A percentile compares a stretch with the other conserved stretches of the same genome.
Evolutionary conservation across 92 coral and sea anemone species (phyloP).

Genomic region (Phenganax marumi): DNA sequence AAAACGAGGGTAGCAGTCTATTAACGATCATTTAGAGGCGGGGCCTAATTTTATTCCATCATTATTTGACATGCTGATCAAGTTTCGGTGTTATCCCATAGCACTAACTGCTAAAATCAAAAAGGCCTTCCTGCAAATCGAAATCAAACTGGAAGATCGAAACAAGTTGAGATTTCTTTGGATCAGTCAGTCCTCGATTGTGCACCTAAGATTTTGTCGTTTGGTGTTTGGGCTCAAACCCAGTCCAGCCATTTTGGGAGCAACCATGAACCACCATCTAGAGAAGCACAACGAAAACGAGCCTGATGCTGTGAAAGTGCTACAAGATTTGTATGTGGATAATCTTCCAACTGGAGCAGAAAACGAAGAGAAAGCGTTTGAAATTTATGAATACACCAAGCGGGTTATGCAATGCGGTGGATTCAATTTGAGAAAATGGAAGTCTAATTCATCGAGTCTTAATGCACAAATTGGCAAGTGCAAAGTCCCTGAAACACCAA

Average conservation of each 20-base stretch:
- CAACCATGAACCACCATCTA: conserved; percentile 12
- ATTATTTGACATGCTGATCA: conserved; percentile 10
- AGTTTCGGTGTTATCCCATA: conserved; percentile 2
- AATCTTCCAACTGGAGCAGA: not conserved
- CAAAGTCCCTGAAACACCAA: not conserved
- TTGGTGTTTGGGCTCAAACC: conserved; percentile 13
- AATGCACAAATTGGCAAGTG: not conserved
- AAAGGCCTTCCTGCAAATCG: conserved; percentile 6
- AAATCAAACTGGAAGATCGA: conserved; percentile 17
- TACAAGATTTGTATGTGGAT: conserved; percentile 15
- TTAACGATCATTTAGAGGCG: conserved; percentile 13
- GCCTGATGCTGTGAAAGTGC: not conserved
- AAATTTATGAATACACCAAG: conserved; percentile 10
- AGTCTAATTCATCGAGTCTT: not conserved
- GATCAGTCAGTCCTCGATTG: not conserved
- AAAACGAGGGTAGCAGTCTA: not conserved
- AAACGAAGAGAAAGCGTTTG: conserved; percentile 4
- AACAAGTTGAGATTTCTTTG: conserved; percentile 12
- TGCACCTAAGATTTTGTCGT: conserved; percentile 19
- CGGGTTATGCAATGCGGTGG: conserved; percentile 11
- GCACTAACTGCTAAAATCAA: conserved; percentile 6
- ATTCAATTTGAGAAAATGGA: conserved; percentile 5
- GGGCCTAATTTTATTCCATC: conserved; percentile 15
- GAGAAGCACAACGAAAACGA: conserved; percentile 7
- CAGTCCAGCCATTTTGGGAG: conserved; percentile 16